phyloP scores from a whole-genome alignment of 2,888 invertebrate species.

The Microctonus brassicae region DNA sequence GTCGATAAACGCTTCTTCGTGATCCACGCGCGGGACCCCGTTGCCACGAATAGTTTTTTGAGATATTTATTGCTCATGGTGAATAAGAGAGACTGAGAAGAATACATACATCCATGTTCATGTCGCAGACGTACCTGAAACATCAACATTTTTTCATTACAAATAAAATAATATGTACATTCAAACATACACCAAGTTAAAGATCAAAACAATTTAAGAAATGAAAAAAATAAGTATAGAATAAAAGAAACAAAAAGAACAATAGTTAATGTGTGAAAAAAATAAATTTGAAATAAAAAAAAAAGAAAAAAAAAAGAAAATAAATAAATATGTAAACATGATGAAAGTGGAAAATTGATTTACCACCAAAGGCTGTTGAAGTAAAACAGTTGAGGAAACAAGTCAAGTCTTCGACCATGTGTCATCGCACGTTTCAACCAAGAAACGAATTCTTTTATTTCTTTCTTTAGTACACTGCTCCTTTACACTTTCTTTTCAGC shows the following conservation, averaged over 20 bases:
- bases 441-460: constrained; percentile 24
- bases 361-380: constrained; percentile 7
- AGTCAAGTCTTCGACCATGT: constrained; percentile 22
- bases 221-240: no score
- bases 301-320: neutral
- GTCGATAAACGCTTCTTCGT: constrained; percentile 59
- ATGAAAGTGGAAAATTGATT: constrained; percentile 8
- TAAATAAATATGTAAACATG: neutral
- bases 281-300: neutral
- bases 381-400: constrained; percentile 3
- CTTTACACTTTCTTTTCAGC: constrained; percentile 17
- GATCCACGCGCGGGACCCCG: constrained; percentile 40
- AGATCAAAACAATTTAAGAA: no score
- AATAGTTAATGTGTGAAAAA: neutral
- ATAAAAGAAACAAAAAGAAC: neutral
- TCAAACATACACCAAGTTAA: neutral
- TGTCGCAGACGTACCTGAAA: neutral
- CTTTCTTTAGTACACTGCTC: no score
- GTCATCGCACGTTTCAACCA: constrained; percentile 33
- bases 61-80: constrained; percentile 57
- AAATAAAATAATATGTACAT: neutral
- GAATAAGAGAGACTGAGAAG: constrained; percentile 23
- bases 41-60: constrained; percentile 57
- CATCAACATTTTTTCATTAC: neutral
- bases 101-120: neutral